phyloP scores from a whole-genome alignment of 2,888 invertebrate genomes.

The Campopleginae sp. region DNA sequence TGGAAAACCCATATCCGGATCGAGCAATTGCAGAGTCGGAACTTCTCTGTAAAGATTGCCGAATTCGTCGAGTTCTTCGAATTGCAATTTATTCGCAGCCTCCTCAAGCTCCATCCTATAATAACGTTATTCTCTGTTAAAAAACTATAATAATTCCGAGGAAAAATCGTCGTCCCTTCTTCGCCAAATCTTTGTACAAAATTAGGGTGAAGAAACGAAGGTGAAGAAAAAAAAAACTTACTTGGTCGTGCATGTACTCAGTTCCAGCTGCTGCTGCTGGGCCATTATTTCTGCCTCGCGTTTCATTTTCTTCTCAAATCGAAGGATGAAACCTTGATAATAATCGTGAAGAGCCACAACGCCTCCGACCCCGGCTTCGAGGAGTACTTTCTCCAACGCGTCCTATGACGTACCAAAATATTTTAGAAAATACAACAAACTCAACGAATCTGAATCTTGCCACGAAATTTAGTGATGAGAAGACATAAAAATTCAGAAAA shows the following conservation, averaged over 20 bases:
- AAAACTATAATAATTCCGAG: neutral
- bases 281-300: conserved; percentile 77
- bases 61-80: conserved; percentile 81
- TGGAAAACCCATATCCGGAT: conserved; percentile 83
- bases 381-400: conserved; percentile 86
- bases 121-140: neutral
- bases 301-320: conserved; percentile 78
- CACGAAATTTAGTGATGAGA: neutral
- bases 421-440: neutral
- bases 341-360: conserved; percentile 86
- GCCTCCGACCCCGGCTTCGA: conserved; percentile 87
- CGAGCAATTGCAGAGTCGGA: conserved; percentile 81
- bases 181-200: neutral
- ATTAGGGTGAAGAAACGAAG: neutral
- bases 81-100: conserved; percentile 79
- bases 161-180: neutral
- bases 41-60: conserved; percentile 81
- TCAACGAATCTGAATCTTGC: neutral
- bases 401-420: conserved; percentile 83
- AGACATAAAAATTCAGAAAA: neutral
- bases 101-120: conserved; percentile 81
- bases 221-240: conserved; percentile 57
- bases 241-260: conserved; percentile 76
- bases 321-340: conserved; percentile 84
- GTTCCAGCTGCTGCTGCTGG: conserved; percentile 78